Evolutionary conservation across 2,113 vertebrate species (phyloP).

Genomic region (Nibea coibor): DNA sequence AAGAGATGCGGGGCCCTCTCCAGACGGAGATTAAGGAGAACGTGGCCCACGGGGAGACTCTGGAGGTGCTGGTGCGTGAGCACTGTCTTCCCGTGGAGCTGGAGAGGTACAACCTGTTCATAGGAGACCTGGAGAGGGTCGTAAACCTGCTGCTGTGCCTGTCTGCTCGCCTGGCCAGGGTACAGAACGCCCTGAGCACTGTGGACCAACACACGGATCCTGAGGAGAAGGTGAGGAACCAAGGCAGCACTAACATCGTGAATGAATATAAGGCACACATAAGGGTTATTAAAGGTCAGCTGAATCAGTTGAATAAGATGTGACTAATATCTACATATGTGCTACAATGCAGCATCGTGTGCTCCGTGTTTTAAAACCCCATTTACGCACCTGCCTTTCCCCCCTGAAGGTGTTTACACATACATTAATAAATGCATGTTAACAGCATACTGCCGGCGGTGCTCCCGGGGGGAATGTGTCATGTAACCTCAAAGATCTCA

Average conservation of each 20-base stretch:
- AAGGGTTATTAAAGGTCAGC: slow-evolving; percentile 22
- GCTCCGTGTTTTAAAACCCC: neutral
- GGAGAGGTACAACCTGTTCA: slow-evolving; percentile 90
- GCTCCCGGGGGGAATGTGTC: neutral
- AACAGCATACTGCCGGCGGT: neutral
- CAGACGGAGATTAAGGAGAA: slow-evolving; percentile 78
- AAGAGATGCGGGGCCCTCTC: slow-evolving; percentile 76
- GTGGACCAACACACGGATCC: slow-evolving; percentile 82
- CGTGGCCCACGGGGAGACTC: slow-evolving; percentile 35
- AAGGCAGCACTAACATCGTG: neutral
- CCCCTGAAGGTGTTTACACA: slow-evolving; percentile 37
- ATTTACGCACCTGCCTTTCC: neutral
- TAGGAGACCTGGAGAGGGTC: slow-evolving; percentile 93
- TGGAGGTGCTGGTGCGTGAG: slow-evolving; percentile 79
- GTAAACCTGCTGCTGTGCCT: slow-evolving; percentile 92
- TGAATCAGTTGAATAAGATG: neutral
- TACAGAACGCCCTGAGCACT: slow-evolving; percentile 89
- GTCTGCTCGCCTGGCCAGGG: slow-evolving; percentile 90
- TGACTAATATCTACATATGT: slow-evolving; percentile 9
- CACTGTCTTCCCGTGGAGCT: slow-evolving; percentile 87
- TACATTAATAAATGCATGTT: neutral
- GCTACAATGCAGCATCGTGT: neutral
- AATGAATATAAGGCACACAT: neutral
- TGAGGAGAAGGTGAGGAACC: slow-evolving; percentile 90
- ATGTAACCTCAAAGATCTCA: neutral